Evolutionary conservation across 2,113 vertebrate species (phyloP).

Genomic region (Martes martes): DNA sequence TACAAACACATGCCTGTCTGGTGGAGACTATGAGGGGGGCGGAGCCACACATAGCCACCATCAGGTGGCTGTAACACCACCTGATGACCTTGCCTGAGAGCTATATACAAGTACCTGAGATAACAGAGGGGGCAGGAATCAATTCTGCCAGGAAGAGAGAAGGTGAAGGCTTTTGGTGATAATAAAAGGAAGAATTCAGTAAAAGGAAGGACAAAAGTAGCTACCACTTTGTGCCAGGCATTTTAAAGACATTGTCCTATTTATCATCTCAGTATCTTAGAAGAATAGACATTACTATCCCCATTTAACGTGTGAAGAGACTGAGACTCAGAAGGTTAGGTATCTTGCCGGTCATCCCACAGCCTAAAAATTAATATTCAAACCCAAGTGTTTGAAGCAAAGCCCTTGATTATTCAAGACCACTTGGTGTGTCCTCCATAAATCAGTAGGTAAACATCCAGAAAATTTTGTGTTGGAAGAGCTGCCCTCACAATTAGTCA

Average conservation of each 20-base stretch:
- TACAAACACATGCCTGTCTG: not conserved
- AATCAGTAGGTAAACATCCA: not conserved
- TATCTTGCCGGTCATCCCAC: not conserved
- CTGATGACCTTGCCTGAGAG: not conserved
- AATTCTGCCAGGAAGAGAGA: not conserved
- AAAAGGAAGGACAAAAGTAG: not conserved
- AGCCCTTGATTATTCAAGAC: not conserved
- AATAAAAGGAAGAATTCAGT: not conserved
- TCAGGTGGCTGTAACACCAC: not conserved
- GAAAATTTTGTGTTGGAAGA: not conserved
- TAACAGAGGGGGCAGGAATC: not conserved
- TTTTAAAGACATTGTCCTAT: not conserved
- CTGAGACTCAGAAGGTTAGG: not conserved
- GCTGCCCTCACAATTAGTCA: not conserved
- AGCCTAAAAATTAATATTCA: not conserved
- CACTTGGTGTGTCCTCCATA: not conserved
- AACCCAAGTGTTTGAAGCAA: not conserved
- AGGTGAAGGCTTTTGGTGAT: not conserved
- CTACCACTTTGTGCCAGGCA: not conserved
- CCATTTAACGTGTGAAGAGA: not conserved
- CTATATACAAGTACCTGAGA: not conserved
- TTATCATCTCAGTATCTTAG: not conserved
- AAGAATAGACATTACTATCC: not conserved
- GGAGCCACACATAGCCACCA: not conserved
- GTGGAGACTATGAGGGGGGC: rapidly evolving